Base-by-base conservation (phyloP, 1,140 invertebrate genomes). In the Psilanteris sp. region DNA sequence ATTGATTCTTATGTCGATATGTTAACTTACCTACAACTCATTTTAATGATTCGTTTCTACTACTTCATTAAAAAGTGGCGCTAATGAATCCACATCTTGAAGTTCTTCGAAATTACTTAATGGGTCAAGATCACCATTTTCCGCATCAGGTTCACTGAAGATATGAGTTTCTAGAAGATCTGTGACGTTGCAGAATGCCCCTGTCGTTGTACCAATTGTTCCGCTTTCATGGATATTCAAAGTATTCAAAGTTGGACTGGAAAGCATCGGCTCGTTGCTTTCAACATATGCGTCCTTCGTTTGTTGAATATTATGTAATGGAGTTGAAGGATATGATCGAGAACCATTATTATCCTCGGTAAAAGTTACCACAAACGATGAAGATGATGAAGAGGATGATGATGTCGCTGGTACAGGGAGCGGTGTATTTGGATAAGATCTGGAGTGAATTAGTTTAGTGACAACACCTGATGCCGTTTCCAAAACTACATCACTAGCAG, bases 361-460 rank as follows among this genome's bases (percentile, higher is more conserved):
- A 9, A 79, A 84, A 5, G 66, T 62, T 0, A 73, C 32, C 0
- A 71, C 43, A 16, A 59, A 68, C 5, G 62, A 74, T 8, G 79
- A 31, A n/a, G 82, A 64, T 1, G 81, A 73, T 14, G 70, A 36
- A 7, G 83, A 62, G 0, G 81, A 66, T 20, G 70, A 29, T 13
- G 82, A 61, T 1, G 81, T 66, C 10, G 52, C 62, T 36, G 79
- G 77, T 2, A 81, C 48, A 2, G 88, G 86, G 24, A 89, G 39
- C 0, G 89, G 89, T 5, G 88, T 89, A 37, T 89, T 89, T 0
- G 89, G 86, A 72, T 89, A 89, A 1, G 87, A 89, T 3, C 87
- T 76, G 0, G 88, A 87, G 4, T 85, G 80, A 13, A 86, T 84
- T n/a, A 83, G 81, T 29, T 85, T 87, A 4, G 48, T 13, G 0